Percentiles rank a stretch among this genome's conserved stretches.
Evolutionary conservation across 1,140 invertebrate species (phyloP).

Genomic region (Phocides pigmalion): DNA sequence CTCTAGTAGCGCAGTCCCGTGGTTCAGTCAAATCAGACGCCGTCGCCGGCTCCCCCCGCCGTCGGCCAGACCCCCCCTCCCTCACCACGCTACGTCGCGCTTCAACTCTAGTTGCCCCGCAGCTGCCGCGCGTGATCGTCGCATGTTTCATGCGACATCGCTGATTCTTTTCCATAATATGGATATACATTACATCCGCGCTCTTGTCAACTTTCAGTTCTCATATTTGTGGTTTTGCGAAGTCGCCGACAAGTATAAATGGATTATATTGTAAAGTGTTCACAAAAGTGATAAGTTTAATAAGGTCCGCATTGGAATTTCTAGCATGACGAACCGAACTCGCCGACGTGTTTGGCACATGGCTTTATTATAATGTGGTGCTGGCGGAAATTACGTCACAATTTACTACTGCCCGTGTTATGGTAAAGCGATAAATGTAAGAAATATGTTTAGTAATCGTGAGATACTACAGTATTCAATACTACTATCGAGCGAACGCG

Average conservation of each 20-base stretch:
- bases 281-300: conserved; percentile 52
- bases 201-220: conserved; percentile 74
- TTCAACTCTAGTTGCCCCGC: conserved; percentile 69
- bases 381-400: conserved; percentile 65
- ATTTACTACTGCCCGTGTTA: conserved; percentile 46
- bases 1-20: conserved; percentile 48
- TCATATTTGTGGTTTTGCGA: conserved; percentile 79
- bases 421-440: conserved; percentile 43
- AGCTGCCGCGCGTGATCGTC: conserved; percentile 76
- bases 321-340: conserved; percentile 66
- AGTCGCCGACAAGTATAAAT: conserved; percentile 79
- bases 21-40: conserved; percentile 63
- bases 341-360: conserved; percentile 79
- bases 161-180: conserved; percentile 70
- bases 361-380: conserved; percentile 71
- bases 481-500: conserved; percentile 30
- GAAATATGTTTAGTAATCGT: conserved; percentile 21
- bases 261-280: conserved; percentile 82
- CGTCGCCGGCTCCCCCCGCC: conserved; percentile 45
- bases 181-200: conserved; percentile 78
- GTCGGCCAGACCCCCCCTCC: conserved; percentile 23
- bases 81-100: conserved; percentile 35
- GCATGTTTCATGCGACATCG: conserved; percentile 73
- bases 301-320: conserved; percentile 79
- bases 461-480: neutral